Conservation (phyloP, 2,888 invertebrate species). For the Melolontha melolontha region DNA sequence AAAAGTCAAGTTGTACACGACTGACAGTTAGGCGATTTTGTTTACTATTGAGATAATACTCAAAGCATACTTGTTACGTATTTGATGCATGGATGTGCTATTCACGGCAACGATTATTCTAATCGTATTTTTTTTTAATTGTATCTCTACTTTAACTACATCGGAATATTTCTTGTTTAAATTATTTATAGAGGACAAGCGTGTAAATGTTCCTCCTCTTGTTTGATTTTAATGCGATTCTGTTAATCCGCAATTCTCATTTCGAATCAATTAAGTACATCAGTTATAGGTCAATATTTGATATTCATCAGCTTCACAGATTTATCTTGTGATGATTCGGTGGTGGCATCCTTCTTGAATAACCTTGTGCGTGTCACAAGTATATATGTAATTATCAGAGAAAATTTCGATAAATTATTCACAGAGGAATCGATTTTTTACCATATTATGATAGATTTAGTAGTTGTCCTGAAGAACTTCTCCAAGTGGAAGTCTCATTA, state of each 20-base stretch:
- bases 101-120: too few species aligned
- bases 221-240: too few species aligned
- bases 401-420: constrained; percentile 4
- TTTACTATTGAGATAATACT: constrained; percentile 9
- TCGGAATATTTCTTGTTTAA: too few species aligned
- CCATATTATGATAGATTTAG: not conserved
- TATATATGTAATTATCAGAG: constrained; percentile 7
- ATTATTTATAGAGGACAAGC: too few species aligned
- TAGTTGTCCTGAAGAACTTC: not conserved
- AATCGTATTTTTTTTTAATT: too few species aligned
- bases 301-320: not conserved
- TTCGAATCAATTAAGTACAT: too few species aligned
- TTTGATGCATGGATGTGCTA: too few species aligned
- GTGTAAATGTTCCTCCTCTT: too few species aligned
- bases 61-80: constrained; percentile 23
- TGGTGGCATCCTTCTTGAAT: not conserved
- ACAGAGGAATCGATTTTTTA: constrained; percentile 1
- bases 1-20: constrained; percentile 39
- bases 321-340: not conserved
- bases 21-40: constrained; percentile 33
- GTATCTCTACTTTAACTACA: too few species aligned
- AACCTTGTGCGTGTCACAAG: not conserved
- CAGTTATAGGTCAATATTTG: too few species aligned
- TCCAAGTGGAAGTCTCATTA: too few species aligned
- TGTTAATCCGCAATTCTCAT: too few species aligned